Conservation (phyloP, 2,888 invertebrate species). For the Thereva unica region DNA sequence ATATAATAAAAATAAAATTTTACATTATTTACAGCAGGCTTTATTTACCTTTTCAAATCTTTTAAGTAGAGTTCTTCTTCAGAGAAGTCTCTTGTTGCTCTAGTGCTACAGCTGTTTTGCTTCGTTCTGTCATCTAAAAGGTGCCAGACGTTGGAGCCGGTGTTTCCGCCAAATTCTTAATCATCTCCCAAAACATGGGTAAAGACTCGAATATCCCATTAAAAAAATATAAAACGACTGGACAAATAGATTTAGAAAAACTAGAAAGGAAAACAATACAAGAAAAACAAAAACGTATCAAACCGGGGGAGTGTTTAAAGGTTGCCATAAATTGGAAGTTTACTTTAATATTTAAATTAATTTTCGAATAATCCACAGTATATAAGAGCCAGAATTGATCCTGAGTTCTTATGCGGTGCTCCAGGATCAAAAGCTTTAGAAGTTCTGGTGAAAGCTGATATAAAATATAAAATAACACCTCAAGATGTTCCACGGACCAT, state of each 20-base stretch:
- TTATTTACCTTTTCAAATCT: no score
- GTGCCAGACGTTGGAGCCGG: no score
- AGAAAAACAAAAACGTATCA: slow-evolving; percentile 54
- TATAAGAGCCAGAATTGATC: slow-evolving; percentile 36
- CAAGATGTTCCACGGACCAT: slow-evolving; percentile 46
- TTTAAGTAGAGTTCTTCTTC: no score
- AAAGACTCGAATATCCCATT: background rate
- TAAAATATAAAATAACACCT: slow-evolving; percentile 48
- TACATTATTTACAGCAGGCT: no score
- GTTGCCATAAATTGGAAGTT: no score
- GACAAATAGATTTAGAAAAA: slow-evolving; percentile 47
- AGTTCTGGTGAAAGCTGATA: slow-evolving; percentile 35
- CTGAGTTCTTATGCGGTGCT: slow-evolving; percentile 7
- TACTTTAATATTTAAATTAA: background rate
- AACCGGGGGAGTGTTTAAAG: slow-evolving; percentile 46
- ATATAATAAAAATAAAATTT: no score
- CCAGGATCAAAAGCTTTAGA: slow-evolving; percentile 7
- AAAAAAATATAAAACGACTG: slow-evolving; percentile 19
- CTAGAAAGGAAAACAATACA: slow-evolving; percentile 49
- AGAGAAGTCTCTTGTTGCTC: no score
- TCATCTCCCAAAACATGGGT: no score
- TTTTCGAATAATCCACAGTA: slow-evolving; percentile 21
- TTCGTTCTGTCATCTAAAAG: no score
- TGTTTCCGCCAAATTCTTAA: no score
- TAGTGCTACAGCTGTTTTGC: no score